Percentiles rank a stretch among this genome's conserved stretches.
Conservation (phyloP, 2,888 invertebrate genomes). For the Mactromeris polynyma region DNA sequence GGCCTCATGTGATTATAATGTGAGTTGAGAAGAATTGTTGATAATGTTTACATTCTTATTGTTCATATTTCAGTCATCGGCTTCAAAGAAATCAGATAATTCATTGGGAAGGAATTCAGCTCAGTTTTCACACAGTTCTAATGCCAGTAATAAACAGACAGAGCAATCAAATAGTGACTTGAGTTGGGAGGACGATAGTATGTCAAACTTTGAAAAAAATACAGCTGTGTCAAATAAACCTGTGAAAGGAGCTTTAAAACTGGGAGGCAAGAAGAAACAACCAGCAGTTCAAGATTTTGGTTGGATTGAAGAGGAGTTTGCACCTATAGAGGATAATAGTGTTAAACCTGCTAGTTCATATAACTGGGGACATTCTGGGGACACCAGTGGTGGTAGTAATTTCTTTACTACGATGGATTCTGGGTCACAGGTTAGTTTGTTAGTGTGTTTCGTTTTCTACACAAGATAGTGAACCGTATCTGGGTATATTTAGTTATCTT, state of each 20-base stretch:
- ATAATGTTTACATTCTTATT: not conserved
- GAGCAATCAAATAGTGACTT: slow-evolving; percentile 52
- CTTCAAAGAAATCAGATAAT: slow-evolving; percentile 14
- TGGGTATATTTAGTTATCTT: too few relatives aligned
- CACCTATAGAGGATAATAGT: slow-evolving; percentile 73
- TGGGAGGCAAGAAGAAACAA: slow-evolving; percentile 60
- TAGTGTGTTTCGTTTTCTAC: too few relatives aligned
- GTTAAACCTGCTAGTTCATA: slow-evolving; percentile 81
- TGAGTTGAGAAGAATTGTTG: not conserved
- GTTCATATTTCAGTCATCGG: slow-evolving; percentile 15
- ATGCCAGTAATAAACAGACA: slow-evolving; percentile 18
- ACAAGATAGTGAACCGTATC: too few relatives aligned
- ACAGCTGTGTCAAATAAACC: slow-evolving; percentile 44
- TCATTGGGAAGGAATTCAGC: slow-evolving; percentile 13
- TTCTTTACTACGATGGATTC: slow-evolving; percentile 78
- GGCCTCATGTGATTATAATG: too few relatives aligned
- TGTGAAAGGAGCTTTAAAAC: slow-evolving; percentile 66
- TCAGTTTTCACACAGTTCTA: slow-evolving; percentile 8
- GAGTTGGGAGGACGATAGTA: slow-evolving; percentile 57
- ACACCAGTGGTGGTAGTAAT: slow-evolving; percentile 66
- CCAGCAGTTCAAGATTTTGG: slow-evolving; percentile 64
- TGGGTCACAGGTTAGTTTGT: slow-evolving; percentile 40
- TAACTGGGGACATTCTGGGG: slow-evolving; percentile 80
- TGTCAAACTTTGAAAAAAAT: slow-evolving; percentile 36
- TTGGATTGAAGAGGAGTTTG: slow-evolving; percentile 76